Conservation (phyloP, 2,113 vertebrate genomes). For the Myrmecobius fasciatus region DNA sequence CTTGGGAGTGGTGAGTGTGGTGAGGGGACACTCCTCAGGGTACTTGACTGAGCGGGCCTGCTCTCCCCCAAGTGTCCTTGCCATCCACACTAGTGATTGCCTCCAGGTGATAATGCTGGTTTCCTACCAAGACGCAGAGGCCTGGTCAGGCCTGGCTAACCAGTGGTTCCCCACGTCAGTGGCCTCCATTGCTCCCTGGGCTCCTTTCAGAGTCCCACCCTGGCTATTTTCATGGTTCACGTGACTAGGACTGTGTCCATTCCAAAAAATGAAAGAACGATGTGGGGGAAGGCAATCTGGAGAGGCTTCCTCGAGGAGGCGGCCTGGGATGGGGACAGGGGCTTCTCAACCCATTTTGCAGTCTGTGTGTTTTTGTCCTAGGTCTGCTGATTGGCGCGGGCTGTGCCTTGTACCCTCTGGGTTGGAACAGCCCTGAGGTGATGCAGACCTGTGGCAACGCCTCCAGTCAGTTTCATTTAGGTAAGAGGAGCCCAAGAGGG, state of each 20-base stretch:
- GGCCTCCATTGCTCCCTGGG: too few species aligned
- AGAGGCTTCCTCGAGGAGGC: background rate
- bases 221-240: background rate
- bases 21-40: too few species aligned
- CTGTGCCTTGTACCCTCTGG: constrained; percentile 81
- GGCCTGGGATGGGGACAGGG: background rate
- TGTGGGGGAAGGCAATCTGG: background rate
- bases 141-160: background rate
- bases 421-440: constrained; percentile 82
- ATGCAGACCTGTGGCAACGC: constrained; percentile 81
- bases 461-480: constrained; percentile 82
- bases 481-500: constrained; percentile 64
- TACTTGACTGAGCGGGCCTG: too few species aligned
- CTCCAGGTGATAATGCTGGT: too few species aligned
- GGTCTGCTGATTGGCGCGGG: constrained; percentile 81
- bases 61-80: too few species aligned
- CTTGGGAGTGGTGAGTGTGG: background rate
- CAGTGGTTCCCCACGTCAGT: too few species aligned
- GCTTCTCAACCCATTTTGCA: background rate
- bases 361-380: constrained; percentile 64
- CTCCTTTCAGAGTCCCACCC: background rate
- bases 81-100: too few species aligned
- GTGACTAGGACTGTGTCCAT: background rate
- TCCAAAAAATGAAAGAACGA: background rate
- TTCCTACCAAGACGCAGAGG: background rate